Conservation (phyloP, 2,888 invertebrate species). For the Nebria salina region DNA sequence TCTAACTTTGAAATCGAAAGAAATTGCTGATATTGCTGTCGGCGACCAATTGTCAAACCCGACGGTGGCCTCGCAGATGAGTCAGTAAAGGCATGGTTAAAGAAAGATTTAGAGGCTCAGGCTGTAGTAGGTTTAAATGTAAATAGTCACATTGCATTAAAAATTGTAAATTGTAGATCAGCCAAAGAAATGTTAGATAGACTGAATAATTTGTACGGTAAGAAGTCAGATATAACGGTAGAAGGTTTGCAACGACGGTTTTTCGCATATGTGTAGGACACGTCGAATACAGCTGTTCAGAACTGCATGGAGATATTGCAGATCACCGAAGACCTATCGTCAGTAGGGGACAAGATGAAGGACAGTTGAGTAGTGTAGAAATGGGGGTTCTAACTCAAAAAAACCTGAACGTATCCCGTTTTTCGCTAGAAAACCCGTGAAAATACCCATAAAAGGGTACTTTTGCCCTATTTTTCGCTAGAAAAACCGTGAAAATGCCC, state of each 20-base stretch:
- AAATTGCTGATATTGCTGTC: constrained; percentile 48
- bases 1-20: constrained; percentile 50
- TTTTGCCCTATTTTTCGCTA: too few relatives aligned
- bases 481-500: too few relatives aligned
- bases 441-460: too few relatives aligned
- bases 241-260: constrained; percentile 50
- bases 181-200: constrained; percentile 50
- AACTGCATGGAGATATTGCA: too few relatives aligned
- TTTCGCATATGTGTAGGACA: constrained; percentile 49
- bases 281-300: too few relatives aligned
- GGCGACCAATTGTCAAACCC: constrained; percentile 48
- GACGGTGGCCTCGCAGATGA: constrained; percentile 42
- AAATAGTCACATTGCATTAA: constrained; percentile 50
- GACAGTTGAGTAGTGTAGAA: too few relatives aligned
- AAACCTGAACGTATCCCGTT: too few relatives aligned
- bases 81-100: constrained; percentile 50
- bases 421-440: too few relatives aligned
- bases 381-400: too few relatives aligned
- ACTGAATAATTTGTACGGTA: constrained; percentile 49
- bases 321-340: too few relatives aligned
- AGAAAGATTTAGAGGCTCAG: constrained; percentile 46
- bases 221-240: constrained; percentile 48
- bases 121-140: constrained; percentile 52
- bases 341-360: too few relatives aligned
- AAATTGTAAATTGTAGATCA: constrained; percentile 51